phyloP scores from a whole-genome alignment of 2,888 invertebrate species.

The Cabera pusaria region DNA sequence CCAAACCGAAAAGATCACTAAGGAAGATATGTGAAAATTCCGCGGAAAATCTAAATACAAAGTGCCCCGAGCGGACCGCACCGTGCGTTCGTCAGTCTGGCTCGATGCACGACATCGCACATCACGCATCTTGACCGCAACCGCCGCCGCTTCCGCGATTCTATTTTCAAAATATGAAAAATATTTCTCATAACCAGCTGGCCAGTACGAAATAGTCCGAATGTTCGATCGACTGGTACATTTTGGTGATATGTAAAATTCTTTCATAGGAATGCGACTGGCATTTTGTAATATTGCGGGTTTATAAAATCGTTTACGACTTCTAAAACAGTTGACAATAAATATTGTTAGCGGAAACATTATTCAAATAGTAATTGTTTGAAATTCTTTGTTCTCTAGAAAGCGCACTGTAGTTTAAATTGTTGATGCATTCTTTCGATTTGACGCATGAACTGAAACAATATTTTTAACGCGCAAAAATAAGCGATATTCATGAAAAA shows the following conservation, averaged over 20 bases:
- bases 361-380: slow-evolving; percentile 23
- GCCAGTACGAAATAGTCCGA: slow-evolving; percentile 2
- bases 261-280: slow-evolving; percentile 16
- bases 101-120: slow-evolving; percentile 17
- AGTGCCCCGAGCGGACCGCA: too few relatives aligned
- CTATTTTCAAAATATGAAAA: slow-evolving; percentile 28
- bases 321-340: slow-evolving; percentile 28
- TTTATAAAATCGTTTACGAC: slow-evolving; percentile 21
- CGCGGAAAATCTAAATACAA: too few relatives aligned
- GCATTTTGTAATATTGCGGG: slow-evolving; percentile 26
- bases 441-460: slow-evolving; percentile 4
- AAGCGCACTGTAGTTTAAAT: slow-evolving; percentile 9
- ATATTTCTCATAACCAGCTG: slow-evolving; percentile 14
- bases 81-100: slow-evolving; percentile 4
- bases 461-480: too few relatives aligned
- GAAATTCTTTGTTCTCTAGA: slow-evolving; percentile 15
- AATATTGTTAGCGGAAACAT: slow-evolving; percentile 21
- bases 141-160: slow-evolving; percentile 21
- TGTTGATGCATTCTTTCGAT: slow-evolving; percentile 11
- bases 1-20: too few relatives aligned
- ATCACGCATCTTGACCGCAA: slow-evolving; percentile 45
- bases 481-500: too few relatives aligned
- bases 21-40: too few relatives aligned
- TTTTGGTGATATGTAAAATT: slow-evolving; percentile 27
- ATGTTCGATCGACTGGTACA: slow-evolving; percentile 13